Percentiles rank a stretch among this genome's conserved stretches.
Conservation (phyloP, 2,888 invertebrate species). For the Mesoligia furuncula region DNA sequence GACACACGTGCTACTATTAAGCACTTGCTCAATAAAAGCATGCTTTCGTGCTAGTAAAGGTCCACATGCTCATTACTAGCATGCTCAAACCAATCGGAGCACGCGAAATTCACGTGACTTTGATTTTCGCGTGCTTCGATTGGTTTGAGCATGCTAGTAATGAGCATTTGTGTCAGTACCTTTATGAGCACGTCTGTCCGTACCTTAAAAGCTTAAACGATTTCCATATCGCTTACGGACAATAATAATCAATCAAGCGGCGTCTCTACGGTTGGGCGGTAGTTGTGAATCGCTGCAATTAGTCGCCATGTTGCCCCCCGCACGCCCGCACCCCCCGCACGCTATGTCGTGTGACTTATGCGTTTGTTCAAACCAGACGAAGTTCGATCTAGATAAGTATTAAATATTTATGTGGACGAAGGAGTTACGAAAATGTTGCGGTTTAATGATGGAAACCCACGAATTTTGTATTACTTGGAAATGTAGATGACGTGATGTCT, state of each 20-base stretch:
- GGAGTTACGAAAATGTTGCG: constrained; percentile 20
- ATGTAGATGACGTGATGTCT: constrained; percentile 38
- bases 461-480: constrained; percentile 33
- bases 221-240: constrained; percentile 74
- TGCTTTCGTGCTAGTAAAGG: too few species aligned
- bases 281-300: constrained; percentile 85
- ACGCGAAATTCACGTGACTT: too few species aligned
- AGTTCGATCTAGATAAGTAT: constrained; percentile 57
- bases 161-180: too few species aligned
- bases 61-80: too few species aligned
- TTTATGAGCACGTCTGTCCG: too few species aligned
- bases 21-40: too few species aligned
- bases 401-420: constrained; percentile 43
- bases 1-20: too few species aligned
- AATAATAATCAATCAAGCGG: constrained; percentile 81
- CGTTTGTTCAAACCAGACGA: constrained; percentile 59
- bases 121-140: too few species aligned
- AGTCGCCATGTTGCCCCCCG: constrained; percentile 76
- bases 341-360: constrained; percentile 61
- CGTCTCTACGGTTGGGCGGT: constrained; percentile 75
- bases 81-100: too few species aligned
- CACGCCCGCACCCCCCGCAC: constrained; percentile 49
- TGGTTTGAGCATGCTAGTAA: too few species aligned
- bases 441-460: constrained; percentile 19
- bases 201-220: constrained; percentile 73